Evolutionary conservation across 2,113 vertebrate genomes (phyloP), one percentile per base, ranked within the genome.

Genomic region (Canis aureus): DNA sequence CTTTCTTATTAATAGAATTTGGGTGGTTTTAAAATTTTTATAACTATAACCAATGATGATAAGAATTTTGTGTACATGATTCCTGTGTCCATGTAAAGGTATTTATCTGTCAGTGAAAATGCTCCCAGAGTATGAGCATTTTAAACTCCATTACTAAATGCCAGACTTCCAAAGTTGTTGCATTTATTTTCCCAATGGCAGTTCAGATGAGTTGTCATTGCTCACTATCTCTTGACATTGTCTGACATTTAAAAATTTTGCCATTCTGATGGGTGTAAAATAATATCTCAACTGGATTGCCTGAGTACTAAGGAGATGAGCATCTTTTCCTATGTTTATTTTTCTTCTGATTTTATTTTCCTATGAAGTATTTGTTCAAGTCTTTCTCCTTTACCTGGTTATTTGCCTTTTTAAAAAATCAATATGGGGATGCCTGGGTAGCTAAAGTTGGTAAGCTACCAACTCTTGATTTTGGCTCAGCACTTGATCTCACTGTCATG

Each of bases 331-430:
- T 62, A 23, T 32, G 11, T 38, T 43, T 38, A 51, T 29, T 69
- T 9, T n/a, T 80, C 9, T 71, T 87, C 22, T 87, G 71, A 91
- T 25, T 76, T 91, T 80, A 11, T 57, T 84, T 59, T 64, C 23
- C 76, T 51, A 49, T 16, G 32, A 82, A 78, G 27, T 59, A 11
- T 51, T 32, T 92, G 20, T 84, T 74, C 71, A 96, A 59, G 27
- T 49, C 23, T 92, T 91, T 91, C 66, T 16, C 22, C 17, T 83
- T 87, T 86, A 62, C 53, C 49, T 93, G 35, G 11, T 82, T 93
- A 32, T 64, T 97, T 86, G 11, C 23, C 55, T 53, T n/a, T 85
- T 51, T 23, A 95, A 95, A 74, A 93, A 82, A 32, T 62, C 23
- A 78, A 20, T 82, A 25, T 94, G 23, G 32, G 67, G 32, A 3